Base-by-base conservation (phyloP, 1,140 invertebrate species). In the Zeugodacus cucurbitae region DNA sequence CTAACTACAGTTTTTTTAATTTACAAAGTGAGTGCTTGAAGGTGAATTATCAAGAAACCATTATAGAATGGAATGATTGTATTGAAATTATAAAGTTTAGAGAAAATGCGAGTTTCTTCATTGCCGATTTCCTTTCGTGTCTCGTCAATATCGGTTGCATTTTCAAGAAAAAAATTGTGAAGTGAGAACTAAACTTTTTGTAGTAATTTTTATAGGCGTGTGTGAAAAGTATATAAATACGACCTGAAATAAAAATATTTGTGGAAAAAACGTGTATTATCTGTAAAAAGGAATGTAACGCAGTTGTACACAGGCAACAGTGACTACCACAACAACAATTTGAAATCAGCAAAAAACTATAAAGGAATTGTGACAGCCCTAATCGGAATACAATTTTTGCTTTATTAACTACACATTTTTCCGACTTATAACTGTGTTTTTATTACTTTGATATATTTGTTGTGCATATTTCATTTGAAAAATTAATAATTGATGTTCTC, bases 401-500 rank as follows among this genome's bases (percentile, higher is more conserved):
- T 3, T 41, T 41, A 20, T 54, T 20, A 54, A 54, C 48, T 54
- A 54, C 48, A 54, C 14, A 54, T 54, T 54, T 17, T 54, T 10
- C 17, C 48, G 14, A 54, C 14, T 54, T 54, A 54, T 54, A 54
- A 17, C 14, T 54, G 48, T 54, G 48, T 54, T 54, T 54, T 54
- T 54, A 17, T 54, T 54, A 14, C 48, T 54, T 54, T 54, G 20
- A 26, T 87, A 29, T 62, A 26, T 87, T 32, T 37, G 26, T 87
- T 87, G 8, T 87, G 11, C n/a, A 87, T 59, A 34, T 87, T 87
- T 26, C 48, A 3, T 54, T 86, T 86, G 48, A 57, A 14, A 78
- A 87, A 88, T 64, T 82, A n/a, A 86, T 62, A 90, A 89, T 93
- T 93, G 89, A 93, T 93, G 92, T 93, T 91, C 88, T 89, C 91